Evolutionary conservation across 2,797 vertebrate genomes (phyloP).

Genomic region (Petrocephalus schoutedeni): DNA sequence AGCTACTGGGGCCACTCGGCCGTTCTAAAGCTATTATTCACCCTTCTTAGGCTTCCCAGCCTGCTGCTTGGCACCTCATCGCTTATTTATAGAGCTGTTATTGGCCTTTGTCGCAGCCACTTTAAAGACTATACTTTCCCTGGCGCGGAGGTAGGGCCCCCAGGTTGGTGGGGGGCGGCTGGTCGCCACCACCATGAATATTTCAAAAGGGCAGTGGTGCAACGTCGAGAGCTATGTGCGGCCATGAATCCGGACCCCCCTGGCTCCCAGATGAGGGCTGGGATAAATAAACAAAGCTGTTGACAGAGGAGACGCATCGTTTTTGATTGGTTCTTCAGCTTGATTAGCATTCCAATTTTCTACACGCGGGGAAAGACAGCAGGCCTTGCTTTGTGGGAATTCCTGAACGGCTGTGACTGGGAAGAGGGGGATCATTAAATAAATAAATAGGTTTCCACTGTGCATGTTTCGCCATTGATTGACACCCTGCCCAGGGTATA

Average conservation of each 20-base stretch:
- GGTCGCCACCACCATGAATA: background rate
- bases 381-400: background rate
- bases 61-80: background rate
- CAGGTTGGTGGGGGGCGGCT: background rate
- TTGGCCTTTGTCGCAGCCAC: background rate
- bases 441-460: background rate
- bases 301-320: background rate
- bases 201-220: constrained; percentile 16
- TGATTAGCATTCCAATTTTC: background rate
- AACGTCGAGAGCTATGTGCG: background rate
- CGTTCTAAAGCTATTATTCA: constrained; percentile 8
- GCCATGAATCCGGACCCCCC: background rate
- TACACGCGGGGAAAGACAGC: background rate
- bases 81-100: constrained; percentile 24
- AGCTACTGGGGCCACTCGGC: background rate
- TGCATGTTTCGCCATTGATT: background rate
- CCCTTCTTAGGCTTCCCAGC: background rate
- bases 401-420: background rate
- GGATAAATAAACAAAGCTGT: background rate
- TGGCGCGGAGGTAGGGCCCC: background rate
- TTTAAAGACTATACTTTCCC: constrained; percentile 22
- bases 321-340: background rate
- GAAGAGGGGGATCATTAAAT: background rate
- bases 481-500: background rate
- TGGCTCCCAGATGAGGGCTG: background rate